Evolutionary conservation across 1,140 invertebrate species (phyloP).

Genomic region (Planococcus citri): DNA sequence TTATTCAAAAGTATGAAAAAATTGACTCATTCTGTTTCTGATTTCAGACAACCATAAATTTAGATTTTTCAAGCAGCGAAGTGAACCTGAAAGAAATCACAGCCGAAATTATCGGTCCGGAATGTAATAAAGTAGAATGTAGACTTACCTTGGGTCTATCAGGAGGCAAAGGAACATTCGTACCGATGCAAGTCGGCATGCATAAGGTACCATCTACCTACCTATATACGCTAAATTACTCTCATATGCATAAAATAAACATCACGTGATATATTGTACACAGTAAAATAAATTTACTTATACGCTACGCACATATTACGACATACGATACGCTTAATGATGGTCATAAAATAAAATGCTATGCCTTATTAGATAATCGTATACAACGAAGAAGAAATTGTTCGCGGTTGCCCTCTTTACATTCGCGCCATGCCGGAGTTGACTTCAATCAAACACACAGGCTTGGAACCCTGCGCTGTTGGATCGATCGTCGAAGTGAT

Average conservation of each 20-base stretch:
- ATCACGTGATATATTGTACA: too few species aligned
- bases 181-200: constrained; percentile 82
- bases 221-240: not conserved
- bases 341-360: not conserved
- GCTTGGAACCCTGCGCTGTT: constrained; percentile 86
- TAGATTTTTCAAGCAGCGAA: constrained; percentile 63
- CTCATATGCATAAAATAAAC: not conserved
- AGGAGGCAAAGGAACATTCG: constrained; percentile 65
- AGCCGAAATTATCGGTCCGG: constrained; percentile 70
- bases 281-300: too few species aligned
- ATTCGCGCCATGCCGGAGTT: constrained; percentile 76
- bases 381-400: constrained; percentile 48
- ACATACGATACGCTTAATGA: not conserved
- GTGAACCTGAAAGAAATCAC: constrained; percentile 63
- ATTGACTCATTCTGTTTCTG: constrained; percentile 32
- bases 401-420: constrained; percentile 57
- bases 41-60: constrained; percentile 70
- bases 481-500: constrained; percentile 90
- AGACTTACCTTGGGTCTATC: constrained; percentile 50
- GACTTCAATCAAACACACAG: constrained; percentile 70
- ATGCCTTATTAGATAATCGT: constrained; percentile 43
- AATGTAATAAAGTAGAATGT: constrained; percentile 43
- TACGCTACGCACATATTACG: too few species aligned
- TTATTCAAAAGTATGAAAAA: too few species aligned
- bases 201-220: constrained; percentile 55